Evolutionary conservation across 1,140 invertebrate genomes (phyloP).

Genomic region (Maniola jurtina): DNA sequence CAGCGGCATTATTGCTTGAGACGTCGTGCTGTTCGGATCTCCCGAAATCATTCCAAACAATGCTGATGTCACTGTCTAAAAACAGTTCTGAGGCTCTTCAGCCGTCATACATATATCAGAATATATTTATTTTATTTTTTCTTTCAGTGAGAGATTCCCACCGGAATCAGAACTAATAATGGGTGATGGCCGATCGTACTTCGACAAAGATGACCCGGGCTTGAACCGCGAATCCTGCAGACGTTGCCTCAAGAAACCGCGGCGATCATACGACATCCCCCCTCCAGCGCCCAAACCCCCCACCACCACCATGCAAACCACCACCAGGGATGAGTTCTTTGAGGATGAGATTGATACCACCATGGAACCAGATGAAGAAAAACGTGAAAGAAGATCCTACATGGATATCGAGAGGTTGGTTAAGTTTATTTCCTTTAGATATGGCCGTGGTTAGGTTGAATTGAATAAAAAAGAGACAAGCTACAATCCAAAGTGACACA

Average conservation of each 20-base stretch:
- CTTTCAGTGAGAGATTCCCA: slow-evolving; percentile 55
- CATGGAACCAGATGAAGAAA: slow-evolving; percentile 35
- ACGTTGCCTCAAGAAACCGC: slow-evolving; percentile 43
- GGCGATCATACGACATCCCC: slow-evolving; percentile 33
- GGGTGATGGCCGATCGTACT: slow-evolving; percentile 48
- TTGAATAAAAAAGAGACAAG: too few relatives aligned
- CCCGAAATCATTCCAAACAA: too few relatives aligned
- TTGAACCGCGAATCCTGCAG: slow-evolving; percentile 40
- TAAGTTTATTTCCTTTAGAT: neutral
- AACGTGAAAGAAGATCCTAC: slow-evolving; percentile 38
- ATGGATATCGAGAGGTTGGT: slow-evolving; percentile 39
- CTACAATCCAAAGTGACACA: too few relatives aligned
- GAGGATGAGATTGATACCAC: slow-evolving; percentile 43
- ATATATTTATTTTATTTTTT: slow-evolving; percentile 6
- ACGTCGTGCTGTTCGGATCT: too few relatives aligned
- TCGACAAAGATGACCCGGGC: slow-evolving; percentile 37
- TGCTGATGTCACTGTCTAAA: too few relatives aligned
- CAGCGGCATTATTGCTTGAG: too few relatives aligned
- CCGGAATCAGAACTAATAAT: slow-evolving; percentile 50
- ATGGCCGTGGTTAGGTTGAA: too few relatives aligned
- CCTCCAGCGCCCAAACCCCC: slow-evolving; percentile 24
- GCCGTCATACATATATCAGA: neutral
- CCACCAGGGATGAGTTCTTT: slow-evolving; percentile 40
- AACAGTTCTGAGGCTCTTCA: too few relatives aligned
- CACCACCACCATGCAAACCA: slow-evolving; percentile 31